A percentile compares a stretch with the other conserved stretches of the same genome.
These are phyloP conservation scores for Porites rus DNA, from an alignment of 92 coral and sea anemone species.

Conservation along the genomic window DNA sequence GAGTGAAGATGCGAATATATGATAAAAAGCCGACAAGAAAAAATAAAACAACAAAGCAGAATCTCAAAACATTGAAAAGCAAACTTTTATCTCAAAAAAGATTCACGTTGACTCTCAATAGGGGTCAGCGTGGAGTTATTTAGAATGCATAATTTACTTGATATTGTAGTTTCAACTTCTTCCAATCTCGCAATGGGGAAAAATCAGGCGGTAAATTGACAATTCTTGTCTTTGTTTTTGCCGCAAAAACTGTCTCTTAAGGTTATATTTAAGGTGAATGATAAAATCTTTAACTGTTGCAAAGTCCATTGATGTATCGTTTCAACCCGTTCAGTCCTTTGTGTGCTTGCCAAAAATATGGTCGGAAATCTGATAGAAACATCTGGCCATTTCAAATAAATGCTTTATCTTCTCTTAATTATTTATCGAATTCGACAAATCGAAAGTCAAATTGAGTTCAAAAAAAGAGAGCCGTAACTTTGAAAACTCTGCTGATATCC, in stretches of 20 bases:
- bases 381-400: conserved; percentile 44
- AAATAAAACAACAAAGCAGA: neutral
- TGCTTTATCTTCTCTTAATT: conserved; percentile 39
- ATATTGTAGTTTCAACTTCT: conserved; percentile 21
- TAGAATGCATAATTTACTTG: conserved; percentile 48
- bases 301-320: neutral
- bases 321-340: neutral
- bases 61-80: too few relatives aligned
- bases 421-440: conserved; percentile 51
- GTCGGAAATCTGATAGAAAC: conserved; percentile 1
- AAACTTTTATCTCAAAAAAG: too few relatives aligned
- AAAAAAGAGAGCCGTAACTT: conserved; percentile 27
- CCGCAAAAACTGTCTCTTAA: neutral
- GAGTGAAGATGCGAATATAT: neutral
- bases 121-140: conserved; percentile 27
- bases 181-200: conserved; percentile 5
- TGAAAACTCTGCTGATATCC: conserved; percentile 22
- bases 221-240: neutral
- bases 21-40: neutral
- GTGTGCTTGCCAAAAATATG: conserved; percentile 4
- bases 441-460: conserved; percentile 50
- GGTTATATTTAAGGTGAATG: neutral
- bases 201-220: neutral
- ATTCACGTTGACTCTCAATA: neutral
- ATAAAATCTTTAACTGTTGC: neutral